Conservation (phyloP, 2,113 vertebrate species). For the Leucopsar rothschildi region DNA sequence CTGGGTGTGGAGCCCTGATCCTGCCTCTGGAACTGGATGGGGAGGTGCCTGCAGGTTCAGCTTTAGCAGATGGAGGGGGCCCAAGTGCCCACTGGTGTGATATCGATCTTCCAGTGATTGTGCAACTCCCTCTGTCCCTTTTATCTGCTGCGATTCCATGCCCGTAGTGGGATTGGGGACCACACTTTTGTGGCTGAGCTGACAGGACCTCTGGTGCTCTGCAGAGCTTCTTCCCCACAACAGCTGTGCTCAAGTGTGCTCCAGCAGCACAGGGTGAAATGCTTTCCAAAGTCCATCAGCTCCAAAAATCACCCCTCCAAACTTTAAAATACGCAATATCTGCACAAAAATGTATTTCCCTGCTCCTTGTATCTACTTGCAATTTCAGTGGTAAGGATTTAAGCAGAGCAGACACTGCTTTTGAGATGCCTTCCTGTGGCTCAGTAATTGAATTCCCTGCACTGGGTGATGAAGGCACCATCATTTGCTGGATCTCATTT, state of each 20-base stretch:
- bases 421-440: neutral
- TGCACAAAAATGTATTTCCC: neutral
- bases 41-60: neutral
- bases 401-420: neutral
- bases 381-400: neutral
- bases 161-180: neutral
- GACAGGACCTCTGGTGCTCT: rapidly evolving
- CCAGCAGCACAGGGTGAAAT: neutral
- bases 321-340: neutral
- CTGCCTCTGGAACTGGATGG: neutral
- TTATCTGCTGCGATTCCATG: neutral
- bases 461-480: neutral
- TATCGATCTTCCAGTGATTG: neutral
- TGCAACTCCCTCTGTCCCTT: neutral
- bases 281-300: neutral
- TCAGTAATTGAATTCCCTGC: neutral
- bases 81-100: neutral
- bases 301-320: neutral
- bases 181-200: neutral
- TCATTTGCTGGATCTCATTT: neutral
- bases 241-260: neutral
- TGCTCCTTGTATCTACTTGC: neutral
- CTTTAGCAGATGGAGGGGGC: neutral
- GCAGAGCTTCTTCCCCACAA: neutral
- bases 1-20: neutral